These are phyloP conservation scores for Dicrurus megarhynchus DNA, from an alignment of 2,113 vertebrate species.

Conservation along the genomic window DNA sequence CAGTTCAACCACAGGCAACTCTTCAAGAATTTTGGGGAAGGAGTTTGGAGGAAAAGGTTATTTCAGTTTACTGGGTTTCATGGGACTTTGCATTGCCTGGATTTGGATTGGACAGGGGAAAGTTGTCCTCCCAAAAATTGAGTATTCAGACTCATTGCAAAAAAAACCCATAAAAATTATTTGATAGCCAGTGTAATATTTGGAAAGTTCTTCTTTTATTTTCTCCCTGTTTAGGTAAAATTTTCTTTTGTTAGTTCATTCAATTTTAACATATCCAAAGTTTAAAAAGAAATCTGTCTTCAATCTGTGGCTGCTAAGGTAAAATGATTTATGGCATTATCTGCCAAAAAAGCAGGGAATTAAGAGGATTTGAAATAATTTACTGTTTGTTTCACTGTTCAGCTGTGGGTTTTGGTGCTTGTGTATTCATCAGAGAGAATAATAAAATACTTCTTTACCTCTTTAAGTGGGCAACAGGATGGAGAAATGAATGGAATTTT, in stretches of 20 bases:
- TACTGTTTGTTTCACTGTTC: not conserved
- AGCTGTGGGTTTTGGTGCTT: not conserved
- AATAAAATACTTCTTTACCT: slow-evolving; percentile 26
- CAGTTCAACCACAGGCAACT: not conserved
- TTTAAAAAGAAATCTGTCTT: not conserved
- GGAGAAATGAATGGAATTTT: slow-evolving; percentile 23
- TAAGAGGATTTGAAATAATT: slow-evolving; percentile 21
- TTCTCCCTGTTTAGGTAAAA: not conserved
- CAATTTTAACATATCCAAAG: not conserved
- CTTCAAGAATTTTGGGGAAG: slow-evolving; percentile 29
- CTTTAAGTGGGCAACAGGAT: slow-evolving; percentile 3
- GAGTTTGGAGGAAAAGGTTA: slow-evolving; percentile 15
- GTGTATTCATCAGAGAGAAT: slow-evolving; percentile 4
- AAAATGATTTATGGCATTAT: not conserved
- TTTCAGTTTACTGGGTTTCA: slow-evolving; percentile 30
- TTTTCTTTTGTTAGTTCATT: not conserved
- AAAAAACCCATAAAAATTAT: accelerated
- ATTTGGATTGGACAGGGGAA: not conserved
- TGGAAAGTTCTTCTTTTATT: not conserved
- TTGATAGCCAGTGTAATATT: not conserved
- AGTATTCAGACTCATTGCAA: not conserved
- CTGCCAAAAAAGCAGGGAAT: not conserved
- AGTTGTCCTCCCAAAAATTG: not conserved
- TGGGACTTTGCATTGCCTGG: not conserved
- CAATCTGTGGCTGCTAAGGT: not conserved